phyloP scores from a whole-genome alignment of 1,140 invertebrate genomes.

The Harpegnathos saltator region DNA sequence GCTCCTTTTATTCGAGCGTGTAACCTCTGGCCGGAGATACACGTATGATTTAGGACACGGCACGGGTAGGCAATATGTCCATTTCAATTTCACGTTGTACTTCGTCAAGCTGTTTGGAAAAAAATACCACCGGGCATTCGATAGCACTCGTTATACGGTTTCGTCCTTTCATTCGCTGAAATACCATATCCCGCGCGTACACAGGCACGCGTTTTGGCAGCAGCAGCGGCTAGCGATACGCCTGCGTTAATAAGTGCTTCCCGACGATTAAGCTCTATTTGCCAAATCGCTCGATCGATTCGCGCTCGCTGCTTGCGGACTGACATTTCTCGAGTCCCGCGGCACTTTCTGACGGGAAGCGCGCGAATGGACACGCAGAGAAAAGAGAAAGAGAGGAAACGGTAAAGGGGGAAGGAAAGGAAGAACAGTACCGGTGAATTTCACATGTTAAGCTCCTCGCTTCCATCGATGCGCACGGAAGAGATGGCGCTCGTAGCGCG shows the following conservation, averaged over 20 bases:
- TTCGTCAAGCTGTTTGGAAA: constrained; percentile 53
- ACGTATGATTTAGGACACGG: constrained; percentile 50
- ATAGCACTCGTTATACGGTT: constrained; percentile 31
- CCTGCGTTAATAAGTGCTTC: constrained; percentile 7
- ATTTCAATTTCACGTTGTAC: constrained; percentile 59
- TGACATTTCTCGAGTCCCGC: not conserved
- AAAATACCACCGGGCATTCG: constrained; percentile 31
- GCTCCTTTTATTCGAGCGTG: constrained; percentile 52
- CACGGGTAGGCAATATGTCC: constrained; percentile 54
- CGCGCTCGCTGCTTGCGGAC: not conserved
- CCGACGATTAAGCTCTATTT: constrained; percentile 3
- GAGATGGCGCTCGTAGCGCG: no score
- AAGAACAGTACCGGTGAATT: no score
- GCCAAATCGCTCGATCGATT: constrained; percentile 20
- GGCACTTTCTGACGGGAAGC: not conserved
- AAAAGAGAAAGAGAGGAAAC: no score
- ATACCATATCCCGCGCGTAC: not conserved
- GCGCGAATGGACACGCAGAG: no score
- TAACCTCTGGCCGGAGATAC: constrained; percentile 50
- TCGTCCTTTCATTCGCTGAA: constrained; percentile 43
- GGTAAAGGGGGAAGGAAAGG: no score
- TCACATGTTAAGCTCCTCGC: no score
- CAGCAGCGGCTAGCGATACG: not conserved
- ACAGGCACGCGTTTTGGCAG: not conserved
- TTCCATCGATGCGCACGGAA: no score